Conservation (phyloP, 2,888 invertebrate genomes). For the Tetheella fluctuosa region DNA sequence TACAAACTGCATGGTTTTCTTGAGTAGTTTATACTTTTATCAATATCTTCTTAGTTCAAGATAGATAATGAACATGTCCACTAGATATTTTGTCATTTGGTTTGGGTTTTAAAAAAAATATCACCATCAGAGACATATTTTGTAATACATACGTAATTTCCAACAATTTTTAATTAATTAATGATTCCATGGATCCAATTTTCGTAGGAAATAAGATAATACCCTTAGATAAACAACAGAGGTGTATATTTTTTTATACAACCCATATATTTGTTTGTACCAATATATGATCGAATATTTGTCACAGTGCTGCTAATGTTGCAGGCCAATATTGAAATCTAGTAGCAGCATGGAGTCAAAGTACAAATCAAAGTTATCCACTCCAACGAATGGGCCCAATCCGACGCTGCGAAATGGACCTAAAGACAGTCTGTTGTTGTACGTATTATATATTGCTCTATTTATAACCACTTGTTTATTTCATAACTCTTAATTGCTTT, state of each 20-base stretch:
- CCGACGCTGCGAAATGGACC: conserved; percentile 89
- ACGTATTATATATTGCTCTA: conserved; percentile 73
- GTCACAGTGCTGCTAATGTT: conserved; percentile 33
- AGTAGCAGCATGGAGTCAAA: conserved; percentile 76
- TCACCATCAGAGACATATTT: not conserved
- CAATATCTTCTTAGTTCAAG: not conserved
- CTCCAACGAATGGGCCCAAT: conserved; percentile 88
- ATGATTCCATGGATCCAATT: too few relatives aligned
- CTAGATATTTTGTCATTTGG: not conserved
- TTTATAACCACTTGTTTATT: too few relatives aligned
- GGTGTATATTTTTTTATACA: not conserved
- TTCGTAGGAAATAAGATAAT: too few relatives aligned
- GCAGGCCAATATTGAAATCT: conserved; percentile 72
- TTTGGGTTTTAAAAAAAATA: not conserved
- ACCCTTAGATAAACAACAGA: not conserved
- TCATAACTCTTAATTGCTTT: too few relatives aligned
- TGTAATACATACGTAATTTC: too few relatives aligned
- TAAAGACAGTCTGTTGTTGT: conserved; percentile 91
- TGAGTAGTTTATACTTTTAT: not conserved
- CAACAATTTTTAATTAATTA: too few relatives aligned
- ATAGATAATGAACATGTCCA: not conserved
- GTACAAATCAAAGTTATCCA: conserved; percentile 85
- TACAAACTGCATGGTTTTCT: conserved; percentile 1
- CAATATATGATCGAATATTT: conserved; percentile 1
- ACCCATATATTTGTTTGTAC: not conserved